Evolutionary conservation across 1,140 invertebrate genomes (phyloP).

Genomic region (Drosophila triauraria): DNA sequence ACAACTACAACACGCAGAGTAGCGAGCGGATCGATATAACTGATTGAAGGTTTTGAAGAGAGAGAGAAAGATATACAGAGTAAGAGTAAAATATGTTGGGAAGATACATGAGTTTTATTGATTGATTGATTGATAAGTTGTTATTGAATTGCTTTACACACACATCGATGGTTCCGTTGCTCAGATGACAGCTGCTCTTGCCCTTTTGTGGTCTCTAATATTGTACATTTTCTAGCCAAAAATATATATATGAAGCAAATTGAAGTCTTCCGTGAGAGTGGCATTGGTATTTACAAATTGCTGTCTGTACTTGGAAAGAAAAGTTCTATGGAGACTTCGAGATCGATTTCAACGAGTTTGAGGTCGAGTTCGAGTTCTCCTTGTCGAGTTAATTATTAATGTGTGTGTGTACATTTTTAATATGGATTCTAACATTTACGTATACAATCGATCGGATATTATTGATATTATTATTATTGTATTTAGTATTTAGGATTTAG

Average conservation of each 20-base stretch:
- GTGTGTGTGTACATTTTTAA: slow-evolving; percentile 67
- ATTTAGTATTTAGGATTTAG: slow-evolving; percentile 35
- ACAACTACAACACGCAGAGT: slow-evolving; percentile 71
- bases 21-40: slow-evolving; percentile 49
- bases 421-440: slow-evolving; percentile 69
- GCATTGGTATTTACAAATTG: slow-evolving; percentile 56
- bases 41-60: slow-evolving; percentile 55
- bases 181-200: slow-evolving; percentile 31
- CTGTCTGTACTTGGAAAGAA: slow-evolving; percentile 49
- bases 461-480: slow-evolving; percentile 26
- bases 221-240: slow-evolving; percentile 48
- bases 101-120: slow-evolving; percentile 47
- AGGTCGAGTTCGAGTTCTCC: slow-evolving; percentile 10
- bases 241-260: slow-evolving; percentile 49
- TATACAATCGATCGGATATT: slow-evolving; percentile 57
- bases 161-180: slow-evolving; percentile 41
- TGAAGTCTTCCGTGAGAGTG: slow-evolving; percentile 48
- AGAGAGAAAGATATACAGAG: slow-evolving; percentile 50
- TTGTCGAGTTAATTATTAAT: slow-evolving; percentile 20
- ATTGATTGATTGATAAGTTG: slow-evolving; percentile 28
- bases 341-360: slow-evolving; percentile 6
- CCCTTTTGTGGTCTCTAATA: slow-evolving; percentile 29
- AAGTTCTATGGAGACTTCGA: slow-evolving; percentile 33
- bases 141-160: slow-evolving; percentile 58
- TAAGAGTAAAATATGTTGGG: slow-evolving; percentile 60